Percentiles rank a stretch among this genome's conserved stretches.
These are phyloP conservation scores for Eclectus roratus DNA, from an alignment of 2,113 vertebrate genomes.

Conservation along the genomic window DNA sequence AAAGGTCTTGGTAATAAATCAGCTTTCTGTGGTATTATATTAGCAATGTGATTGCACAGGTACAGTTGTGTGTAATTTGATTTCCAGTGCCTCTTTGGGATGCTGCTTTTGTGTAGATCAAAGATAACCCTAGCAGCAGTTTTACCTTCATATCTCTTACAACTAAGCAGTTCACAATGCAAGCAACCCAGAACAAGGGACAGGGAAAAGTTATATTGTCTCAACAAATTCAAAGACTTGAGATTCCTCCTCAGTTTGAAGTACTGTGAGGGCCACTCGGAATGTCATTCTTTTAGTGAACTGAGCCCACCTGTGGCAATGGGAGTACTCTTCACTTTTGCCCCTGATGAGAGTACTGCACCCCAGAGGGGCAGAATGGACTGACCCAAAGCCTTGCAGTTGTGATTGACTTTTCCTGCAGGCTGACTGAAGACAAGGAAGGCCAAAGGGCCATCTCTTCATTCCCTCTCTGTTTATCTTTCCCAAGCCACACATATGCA, in stretches of 20 bases:
- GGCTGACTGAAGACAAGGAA: neutral
- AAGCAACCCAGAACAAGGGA: neutral
- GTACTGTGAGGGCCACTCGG: rapidly evolving
- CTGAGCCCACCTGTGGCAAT: neutral
- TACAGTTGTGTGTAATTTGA: neutral
- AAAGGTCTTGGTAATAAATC: slow-evolving; percentile 27
- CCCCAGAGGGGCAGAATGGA: neutral
- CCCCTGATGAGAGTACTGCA: neutral
- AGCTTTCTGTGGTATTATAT: neutral
- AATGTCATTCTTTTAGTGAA: neutral
- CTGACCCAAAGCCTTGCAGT: neutral
- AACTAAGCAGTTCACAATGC: neutral
- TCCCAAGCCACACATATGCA: neutral
- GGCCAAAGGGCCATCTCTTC: neutral
- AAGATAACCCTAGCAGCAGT: neutral
- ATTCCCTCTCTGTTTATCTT: neutral
- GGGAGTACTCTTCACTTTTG: neutral
- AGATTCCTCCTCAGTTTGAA: neutral
- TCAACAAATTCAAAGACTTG: neutral
- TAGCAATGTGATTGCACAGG: neutral
- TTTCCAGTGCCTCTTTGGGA: neutral
- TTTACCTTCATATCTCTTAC: slow-evolving; percentile 15
- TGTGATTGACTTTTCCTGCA: neutral
- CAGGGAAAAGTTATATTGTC: neutral
- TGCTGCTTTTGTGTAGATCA: slow-evolving; percentile 28